A percentile compares a stretch with the other conserved stretches of the same genome.
Conservation (phyloP, 1,140 invertebrate genomes). For the Drosophila nigromelanica region DNA sequence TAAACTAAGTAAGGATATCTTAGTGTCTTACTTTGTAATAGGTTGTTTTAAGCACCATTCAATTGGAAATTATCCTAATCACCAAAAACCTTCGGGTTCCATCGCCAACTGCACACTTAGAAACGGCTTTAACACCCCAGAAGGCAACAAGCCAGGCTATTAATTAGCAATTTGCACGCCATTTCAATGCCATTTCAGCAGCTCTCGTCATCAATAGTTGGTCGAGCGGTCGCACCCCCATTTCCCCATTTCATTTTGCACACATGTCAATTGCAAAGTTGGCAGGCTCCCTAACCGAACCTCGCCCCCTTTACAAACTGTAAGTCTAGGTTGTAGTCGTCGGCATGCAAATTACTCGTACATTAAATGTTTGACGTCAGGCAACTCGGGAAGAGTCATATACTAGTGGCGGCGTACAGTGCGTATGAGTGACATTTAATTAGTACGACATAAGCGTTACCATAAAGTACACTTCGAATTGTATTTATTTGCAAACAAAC, state of each 20-base stretch:
- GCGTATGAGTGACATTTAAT: conserved; percentile 71
- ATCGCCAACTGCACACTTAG: neutral
- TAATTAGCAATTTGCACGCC: conserved; percentile 64
- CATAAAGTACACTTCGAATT: conserved; percentile 69
- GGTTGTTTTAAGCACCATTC: neutral
- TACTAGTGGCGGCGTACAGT: conserved; percentile 28
- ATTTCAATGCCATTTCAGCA: conserved; percentile 52
- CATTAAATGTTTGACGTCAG: conserved; percentile 44
- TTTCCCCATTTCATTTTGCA: neutral
- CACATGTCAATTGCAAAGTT: conserved; percentile 43
- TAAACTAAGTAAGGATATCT: no score
- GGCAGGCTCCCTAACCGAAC: neutral
- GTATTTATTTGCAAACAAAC: conserved; percentile 67
- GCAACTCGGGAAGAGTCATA: neutral
- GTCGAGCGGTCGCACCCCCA: neutral
- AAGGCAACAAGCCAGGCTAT: conserved; percentile 33
- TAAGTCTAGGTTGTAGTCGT: conserved; percentile 3
- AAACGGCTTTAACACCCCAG: conserved; percentile 2
- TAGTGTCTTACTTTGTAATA: neutral
- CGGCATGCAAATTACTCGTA: conserved; percentile 30
- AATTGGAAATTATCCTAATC: neutral
- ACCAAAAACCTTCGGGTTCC: neutral
- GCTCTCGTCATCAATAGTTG: conserved; percentile 40
- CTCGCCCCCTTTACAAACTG: no score
- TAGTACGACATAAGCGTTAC: conserved; percentile 62